These are phyloP conservation scores for Neoseiulus cucumeris DNA, from an alignment of 1,140 invertebrate species.

Conservation along the genomic window DNA sequence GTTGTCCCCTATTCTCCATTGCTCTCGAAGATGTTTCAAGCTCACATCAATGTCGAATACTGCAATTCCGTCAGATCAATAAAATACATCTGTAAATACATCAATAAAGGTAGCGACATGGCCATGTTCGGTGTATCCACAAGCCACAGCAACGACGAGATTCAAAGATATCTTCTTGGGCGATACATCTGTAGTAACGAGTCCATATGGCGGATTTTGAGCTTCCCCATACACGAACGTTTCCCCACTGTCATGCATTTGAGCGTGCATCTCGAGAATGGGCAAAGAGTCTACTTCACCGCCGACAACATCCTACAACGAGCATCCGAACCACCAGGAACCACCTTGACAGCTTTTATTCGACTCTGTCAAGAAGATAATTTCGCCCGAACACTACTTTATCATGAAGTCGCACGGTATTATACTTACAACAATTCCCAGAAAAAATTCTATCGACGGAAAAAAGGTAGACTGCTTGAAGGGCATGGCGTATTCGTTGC, in stretches of 20 bases:
- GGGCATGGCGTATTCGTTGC: too few relatives aligned
- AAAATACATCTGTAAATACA: conserved; percentile 22
- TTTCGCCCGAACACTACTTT: too few relatives aligned
- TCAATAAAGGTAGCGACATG: conserved; percentile 20
- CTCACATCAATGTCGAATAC: conserved; percentile 22
- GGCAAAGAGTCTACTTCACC: conserved; percentile 25
- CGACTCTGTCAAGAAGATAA: too few relatives aligned
- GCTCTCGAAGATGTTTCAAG: conserved; percentile 15
- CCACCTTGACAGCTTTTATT: too few relatives aligned
- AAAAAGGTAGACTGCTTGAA: too few relatives aligned
- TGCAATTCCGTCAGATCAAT: conserved; percentile 16
- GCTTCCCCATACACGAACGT: conserved; percentile 26
- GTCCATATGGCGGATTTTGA: conserved; percentile 21
- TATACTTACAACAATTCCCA: too few relatives aligned
- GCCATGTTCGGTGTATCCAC: conserved; percentile 11
- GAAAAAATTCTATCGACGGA: too few relatives aligned
- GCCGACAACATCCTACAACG: conserved; percentile 14
- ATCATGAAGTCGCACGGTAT: too few relatives aligned
- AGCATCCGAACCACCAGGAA: too few relatives aligned
- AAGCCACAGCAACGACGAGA: not conserved
- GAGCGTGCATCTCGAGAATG: conserved; percentile 30
- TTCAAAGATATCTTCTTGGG: not conserved
- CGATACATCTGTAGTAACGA: conserved; percentile 22
- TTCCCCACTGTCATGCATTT: conserved; percentile 27
- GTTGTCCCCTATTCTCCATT: conserved; percentile 19